Evolutionary conservation across 2,797 vertebrate genomes (phyloP).

Genomic region (Clangula hyemalis): DNA sequence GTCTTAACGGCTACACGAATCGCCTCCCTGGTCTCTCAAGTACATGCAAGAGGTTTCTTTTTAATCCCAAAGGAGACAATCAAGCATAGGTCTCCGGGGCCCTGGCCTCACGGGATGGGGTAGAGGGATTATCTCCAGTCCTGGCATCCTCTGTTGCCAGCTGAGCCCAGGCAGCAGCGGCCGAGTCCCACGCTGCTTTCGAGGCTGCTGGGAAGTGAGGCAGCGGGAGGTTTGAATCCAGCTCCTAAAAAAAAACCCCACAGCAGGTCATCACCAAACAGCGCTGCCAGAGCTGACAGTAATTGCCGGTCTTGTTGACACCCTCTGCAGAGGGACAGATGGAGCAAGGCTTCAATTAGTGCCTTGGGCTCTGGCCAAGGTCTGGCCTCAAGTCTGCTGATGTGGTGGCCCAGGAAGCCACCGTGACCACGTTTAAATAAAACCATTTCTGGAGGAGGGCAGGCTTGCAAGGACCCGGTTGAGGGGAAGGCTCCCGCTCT

Average conservation of each 20-base stretch:
- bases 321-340: not conserved
- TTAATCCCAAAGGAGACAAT: not conserved
- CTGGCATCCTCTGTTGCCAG: not conserved
- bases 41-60: not conserved
- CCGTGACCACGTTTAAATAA: not conserved
- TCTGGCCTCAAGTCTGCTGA: not conserved
- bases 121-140: constrained; percentile 7
- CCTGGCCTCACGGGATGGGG: not conserved
- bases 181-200: constrained; percentile 47
- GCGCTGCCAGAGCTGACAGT: not conserved
- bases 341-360: not conserved
- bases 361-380: not conserved
- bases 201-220: not conserved
- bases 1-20: not conserved
- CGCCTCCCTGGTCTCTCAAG: not conserved
- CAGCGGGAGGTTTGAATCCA: not conserved
- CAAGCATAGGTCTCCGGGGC: not conserved
- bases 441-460: not conserved
- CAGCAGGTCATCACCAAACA: not conserved
- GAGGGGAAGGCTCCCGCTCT: not conserved
- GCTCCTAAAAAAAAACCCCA: not conserved
- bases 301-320: not conserved
- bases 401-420: not conserved
- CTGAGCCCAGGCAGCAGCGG: not conserved
- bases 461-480: not conserved